Percentiles rank a stretch among this genome's conserved stretches.
phyloP scores from a whole-genome alignment of 1,140 invertebrate genomes.

The Brachionus paranguensis region DNA sequence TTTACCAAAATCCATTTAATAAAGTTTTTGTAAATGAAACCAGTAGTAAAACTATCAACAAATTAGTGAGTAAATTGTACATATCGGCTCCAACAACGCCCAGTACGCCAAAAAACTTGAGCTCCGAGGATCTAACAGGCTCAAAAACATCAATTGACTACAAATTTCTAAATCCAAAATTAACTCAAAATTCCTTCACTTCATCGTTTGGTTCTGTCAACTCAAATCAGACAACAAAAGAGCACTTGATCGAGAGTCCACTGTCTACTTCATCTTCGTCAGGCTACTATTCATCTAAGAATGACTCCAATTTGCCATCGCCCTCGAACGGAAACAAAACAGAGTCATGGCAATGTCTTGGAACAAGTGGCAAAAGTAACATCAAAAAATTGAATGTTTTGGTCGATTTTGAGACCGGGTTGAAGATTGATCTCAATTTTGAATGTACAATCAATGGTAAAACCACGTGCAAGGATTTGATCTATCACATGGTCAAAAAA shows the following conservation, averaged over 20 bases:
- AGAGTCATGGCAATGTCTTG: neutral
- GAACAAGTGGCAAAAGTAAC: neutral
- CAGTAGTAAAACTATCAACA: neutral
- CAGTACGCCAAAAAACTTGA: neutral
- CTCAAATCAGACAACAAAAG: slow-evolving; percentile 1
- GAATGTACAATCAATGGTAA: slow-evolving; percentile 23
- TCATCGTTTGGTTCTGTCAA: neutral
- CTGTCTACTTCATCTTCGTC: slow-evolving; percentile 20
- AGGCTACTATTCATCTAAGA: slow-evolving; percentile 12
- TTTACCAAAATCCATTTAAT: neutral
- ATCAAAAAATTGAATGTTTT: slow-evolving; percentile 1
- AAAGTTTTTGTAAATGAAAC: neutral
- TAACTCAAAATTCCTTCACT: slow-evolving; percentile 3
- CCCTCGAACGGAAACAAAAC: neutral
- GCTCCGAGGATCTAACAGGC: neutral
- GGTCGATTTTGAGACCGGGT: slow-evolving; percentile 30
- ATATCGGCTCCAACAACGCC: slow-evolving; percentile 14
- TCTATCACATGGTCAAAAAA: slow-evolving; percentile 11
- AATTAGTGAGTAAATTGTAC: slow-evolving; percentile 19
- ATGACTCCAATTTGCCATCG: neutral
- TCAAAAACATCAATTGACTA: slow-evolving; percentile 11
- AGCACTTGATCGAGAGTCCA: neutral
- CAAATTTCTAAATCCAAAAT: neutral
- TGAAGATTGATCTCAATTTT: slow-evolving; percentile 34
- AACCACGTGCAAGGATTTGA: slow-evolving; percentile 21